These are phyloP conservation scores for Papilio dardanus DNA, from an alignment of 1,140 invertebrate genomes.

Conservation along the genomic window DNA sequence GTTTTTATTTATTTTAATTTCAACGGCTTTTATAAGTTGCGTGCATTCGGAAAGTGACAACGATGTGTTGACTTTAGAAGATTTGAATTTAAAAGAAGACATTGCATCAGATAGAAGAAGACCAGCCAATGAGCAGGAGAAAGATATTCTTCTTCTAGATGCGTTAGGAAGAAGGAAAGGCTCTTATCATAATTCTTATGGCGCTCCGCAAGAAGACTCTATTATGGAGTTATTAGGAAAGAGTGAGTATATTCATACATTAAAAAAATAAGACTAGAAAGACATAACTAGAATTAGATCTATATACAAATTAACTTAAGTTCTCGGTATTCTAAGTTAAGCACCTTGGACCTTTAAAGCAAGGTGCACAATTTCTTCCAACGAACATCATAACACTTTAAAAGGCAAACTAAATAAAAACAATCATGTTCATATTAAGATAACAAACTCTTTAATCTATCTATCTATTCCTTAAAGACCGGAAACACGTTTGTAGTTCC, in stretches of 20 bases:
- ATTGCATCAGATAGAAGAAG: conserved; percentile 71
- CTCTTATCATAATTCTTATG: conserved; percentile 70
- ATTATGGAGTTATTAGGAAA: conserved; percentile 92
- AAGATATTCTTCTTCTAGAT: conserved; percentile 88
- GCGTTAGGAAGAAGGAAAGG: conserved; percentile 86
- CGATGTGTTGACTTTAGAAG: conserved; percentile 74
- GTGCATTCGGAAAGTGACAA: conserved; percentile 65
- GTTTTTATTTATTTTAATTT: conserved; percentile 57
- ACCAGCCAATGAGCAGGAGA: conserved; percentile 86
- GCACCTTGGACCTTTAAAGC: too few relatives aligned
- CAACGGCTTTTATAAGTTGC: conserved; percentile 43
- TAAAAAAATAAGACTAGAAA: not conserved
- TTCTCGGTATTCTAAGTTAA: too few relatives aligned
- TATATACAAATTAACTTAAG: too few relatives aligned
- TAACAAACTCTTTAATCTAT: too few relatives aligned
- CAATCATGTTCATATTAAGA: too few relatives aligned
- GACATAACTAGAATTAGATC: too few relatives aligned
- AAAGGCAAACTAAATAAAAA: too few relatives aligned
- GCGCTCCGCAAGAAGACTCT: conserved; percentile 82
- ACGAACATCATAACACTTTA: too few relatives aligned
- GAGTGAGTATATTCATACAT: conserved; percentile 85
- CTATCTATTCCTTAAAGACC: too few relatives aligned
- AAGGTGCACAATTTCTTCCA: too few relatives aligned
- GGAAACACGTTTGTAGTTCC: too few relatives aligned
- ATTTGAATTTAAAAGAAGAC: conserved; percentile 63